Evolutionary conservation across 2,113 vertebrate genomes (phyloP).

Genomic region (Dipodomys spectabilis): DNA sequence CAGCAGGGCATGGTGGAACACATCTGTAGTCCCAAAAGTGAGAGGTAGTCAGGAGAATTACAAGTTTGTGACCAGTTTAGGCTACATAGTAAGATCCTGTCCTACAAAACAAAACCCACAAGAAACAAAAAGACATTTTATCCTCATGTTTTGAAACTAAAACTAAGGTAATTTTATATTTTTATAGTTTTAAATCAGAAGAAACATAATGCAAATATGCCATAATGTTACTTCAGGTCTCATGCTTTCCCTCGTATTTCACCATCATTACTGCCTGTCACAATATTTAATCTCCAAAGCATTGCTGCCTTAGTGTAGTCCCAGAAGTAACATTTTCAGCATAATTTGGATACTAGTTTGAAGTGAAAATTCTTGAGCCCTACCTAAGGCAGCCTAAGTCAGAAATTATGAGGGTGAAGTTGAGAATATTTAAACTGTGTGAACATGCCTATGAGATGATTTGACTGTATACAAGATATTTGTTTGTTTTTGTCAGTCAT

Average conservation of each 20-base stretch:
- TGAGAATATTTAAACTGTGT: conserved; percentile 1
- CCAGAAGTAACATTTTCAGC: neutral
- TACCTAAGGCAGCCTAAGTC: neutral
- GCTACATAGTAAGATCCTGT: too few relatives aligned
- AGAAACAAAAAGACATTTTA: neutral
- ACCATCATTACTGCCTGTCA: neutral
- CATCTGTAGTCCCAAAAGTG: too few relatives aligned
- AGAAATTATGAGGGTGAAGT: neutral
- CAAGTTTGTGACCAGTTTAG: too few relatives aligned
- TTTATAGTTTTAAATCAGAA: neutral
- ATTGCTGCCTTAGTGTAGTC: neutral
- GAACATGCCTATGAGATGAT: neutral
- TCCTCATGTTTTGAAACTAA: conserved; percentile 39
- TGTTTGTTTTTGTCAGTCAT: too few relatives aligned
- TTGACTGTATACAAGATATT: neutral
- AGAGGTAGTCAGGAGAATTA: too few relatives aligned
- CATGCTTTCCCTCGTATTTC: neutral
- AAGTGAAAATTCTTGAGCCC: too few relatives aligned
- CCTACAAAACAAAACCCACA: too few relatives aligned
- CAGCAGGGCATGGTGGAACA: too few relatives aligned
- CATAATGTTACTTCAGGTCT: neutral
- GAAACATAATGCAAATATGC: neutral
- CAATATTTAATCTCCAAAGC: neutral
- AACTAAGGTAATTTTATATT: conserved; percentile 21
- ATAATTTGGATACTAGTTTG: neutral